Conservation (phyloP, 2,888 invertebrate species). For the Noctuana brunneofusca region DNA sequence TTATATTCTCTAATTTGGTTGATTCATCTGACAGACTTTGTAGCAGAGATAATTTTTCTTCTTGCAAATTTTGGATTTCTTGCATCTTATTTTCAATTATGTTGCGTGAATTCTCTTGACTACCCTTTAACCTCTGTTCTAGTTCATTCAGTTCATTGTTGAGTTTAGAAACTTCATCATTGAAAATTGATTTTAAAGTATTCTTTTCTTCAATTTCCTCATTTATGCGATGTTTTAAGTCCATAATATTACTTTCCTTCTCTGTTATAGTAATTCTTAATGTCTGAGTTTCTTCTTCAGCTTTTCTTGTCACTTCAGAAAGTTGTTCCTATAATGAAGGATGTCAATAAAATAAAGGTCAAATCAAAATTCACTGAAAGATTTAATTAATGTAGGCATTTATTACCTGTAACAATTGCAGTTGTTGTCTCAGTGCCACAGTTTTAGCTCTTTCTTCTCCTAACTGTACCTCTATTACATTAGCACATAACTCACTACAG, state of each 20-base stretch:
- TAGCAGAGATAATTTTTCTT: slow-evolving; percentile 64
- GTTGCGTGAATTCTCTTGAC: slow-evolving; percentile 51
- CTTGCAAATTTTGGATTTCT: slow-evolving; percentile 67
- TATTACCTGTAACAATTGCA: slow-evolving; percentile 63
- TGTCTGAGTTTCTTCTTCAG: slow-evolving; percentile 52
- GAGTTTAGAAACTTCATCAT: slow-evolving; percentile 60
- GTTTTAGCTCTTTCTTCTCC: slow-evolving; percentile 71
- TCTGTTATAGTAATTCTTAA: slow-evolving; percentile 53
- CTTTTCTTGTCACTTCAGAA: slow-evolving; percentile 50
- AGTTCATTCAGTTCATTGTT: slow-evolving; percentile 68
- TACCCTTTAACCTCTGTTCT: slow-evolving; percentile 61
- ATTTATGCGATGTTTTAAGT: slow-evolving; percentile 65
- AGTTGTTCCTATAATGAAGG: slow-evolving; percentile 50
- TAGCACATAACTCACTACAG: slow-evolving; percentile 71
- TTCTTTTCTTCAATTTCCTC: slow-evolving; percentile 67
- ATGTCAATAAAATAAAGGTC: not conserved
- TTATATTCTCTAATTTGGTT: slow-evolving; percentile 56
- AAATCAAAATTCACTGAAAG: not conserved
- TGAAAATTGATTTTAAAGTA: slow-evolving; percentile 52
- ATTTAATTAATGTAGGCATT: not conserved
- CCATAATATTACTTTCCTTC: slow-evolving; percentile 58
- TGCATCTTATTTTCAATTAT: slow-evolving; percentile 59
- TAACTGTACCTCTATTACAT: slow-evolving; percentile 74
- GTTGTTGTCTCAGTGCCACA: slow-evolving; percentile 60
- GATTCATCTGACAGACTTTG: slow-evolving; percentile 64